phyloP scores from a whole-genome alignment of 1,140 invertebrate genomes.

The Portunus trituberculatus region DNA sequence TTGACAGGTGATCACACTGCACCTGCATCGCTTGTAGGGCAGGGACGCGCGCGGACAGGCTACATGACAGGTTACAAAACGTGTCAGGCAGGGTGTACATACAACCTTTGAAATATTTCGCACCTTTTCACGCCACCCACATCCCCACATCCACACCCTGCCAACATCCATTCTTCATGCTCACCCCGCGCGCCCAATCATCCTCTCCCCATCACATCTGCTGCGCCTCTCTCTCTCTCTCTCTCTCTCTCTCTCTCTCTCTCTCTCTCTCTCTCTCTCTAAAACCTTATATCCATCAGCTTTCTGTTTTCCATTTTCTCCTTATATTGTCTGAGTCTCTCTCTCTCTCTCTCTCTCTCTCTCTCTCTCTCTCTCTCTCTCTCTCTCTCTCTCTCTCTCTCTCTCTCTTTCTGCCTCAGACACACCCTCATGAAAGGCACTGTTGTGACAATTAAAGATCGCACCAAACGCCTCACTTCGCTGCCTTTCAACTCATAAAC shows the following conservation, averaged over 20 bases:
- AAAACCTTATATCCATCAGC: not conserved
- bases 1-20: no score
- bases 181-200: no score
- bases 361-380: conserved; percentile 45
- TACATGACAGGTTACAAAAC: no score
- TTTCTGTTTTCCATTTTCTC: not conserved
- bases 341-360: conserved; percentile 47
- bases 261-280: not conserved
- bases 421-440: not conserved
- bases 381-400: conserved; percentile 14
- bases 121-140: no score
- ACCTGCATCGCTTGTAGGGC: no score
- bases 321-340: not conserved
- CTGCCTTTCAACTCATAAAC: not conserved
- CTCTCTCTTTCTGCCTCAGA: not conserved
- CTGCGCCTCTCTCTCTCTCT: not conserved
- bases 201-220: no score
- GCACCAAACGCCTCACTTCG: not conserved
- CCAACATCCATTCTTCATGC: no score
- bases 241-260: not conserved
- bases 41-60: no score
- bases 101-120: no score
- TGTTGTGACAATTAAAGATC: conserved; percentile 21
- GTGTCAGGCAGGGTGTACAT: no score
- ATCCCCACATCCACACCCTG: no score